Percentiles rank a stretch among this genome's conserved stretches.
Conservation (phyloP, 2,888 invertebrate genomes). For the Saturnia pavonia region DNA sequence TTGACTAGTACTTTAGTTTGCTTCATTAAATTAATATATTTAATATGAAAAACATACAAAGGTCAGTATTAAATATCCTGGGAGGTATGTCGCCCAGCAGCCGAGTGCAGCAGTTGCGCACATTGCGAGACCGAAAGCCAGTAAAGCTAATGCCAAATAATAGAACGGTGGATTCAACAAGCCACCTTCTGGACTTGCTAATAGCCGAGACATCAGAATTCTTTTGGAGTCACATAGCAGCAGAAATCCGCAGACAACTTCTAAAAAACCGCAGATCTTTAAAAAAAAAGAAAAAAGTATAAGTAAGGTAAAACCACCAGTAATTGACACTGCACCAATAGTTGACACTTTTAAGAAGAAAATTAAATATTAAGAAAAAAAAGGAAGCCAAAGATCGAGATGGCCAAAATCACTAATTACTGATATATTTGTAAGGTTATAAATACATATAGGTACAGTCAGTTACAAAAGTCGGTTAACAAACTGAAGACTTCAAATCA, state of each 20-base stretch:
- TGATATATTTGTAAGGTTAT: no score
- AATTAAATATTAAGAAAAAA: no score
- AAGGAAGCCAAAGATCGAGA: no score
- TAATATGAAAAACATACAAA: conserved; percentile 75
- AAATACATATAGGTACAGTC: no score
- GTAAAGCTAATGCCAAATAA: conserved; percentile 86
- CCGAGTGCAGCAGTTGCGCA: conserved; percentile 87
- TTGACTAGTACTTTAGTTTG: not conserved
- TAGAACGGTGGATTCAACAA: conserved; percentile 88
- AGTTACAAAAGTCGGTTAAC: no score
- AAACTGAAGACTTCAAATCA: no score
- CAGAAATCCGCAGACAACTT: conserved; percentile 87
- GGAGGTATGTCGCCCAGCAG: conserved; percentile 91
- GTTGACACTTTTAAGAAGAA: no score
- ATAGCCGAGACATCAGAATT: conserved; percentile 86
- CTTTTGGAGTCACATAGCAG: conserved; percentile 87
- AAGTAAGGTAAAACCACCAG: no score
- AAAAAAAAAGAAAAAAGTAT: conserved; percentile 31
- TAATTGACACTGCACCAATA: no score
- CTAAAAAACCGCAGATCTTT: conserved; percentile 87
- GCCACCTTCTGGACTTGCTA: conserved; percentile 83
- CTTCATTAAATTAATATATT: not conserved
- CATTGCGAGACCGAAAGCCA: conserved; percentile 86
- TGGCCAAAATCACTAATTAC: no score
- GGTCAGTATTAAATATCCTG: conserved; percentile 87